Percentiles rank a stretch among this genome's conserved stretches.
These are phyloP conservation scores for Umimayanthus kanabou DNA, from an alignment of 92 coral and sea anemone genomes.

Conservation along the genomic window DNA sequence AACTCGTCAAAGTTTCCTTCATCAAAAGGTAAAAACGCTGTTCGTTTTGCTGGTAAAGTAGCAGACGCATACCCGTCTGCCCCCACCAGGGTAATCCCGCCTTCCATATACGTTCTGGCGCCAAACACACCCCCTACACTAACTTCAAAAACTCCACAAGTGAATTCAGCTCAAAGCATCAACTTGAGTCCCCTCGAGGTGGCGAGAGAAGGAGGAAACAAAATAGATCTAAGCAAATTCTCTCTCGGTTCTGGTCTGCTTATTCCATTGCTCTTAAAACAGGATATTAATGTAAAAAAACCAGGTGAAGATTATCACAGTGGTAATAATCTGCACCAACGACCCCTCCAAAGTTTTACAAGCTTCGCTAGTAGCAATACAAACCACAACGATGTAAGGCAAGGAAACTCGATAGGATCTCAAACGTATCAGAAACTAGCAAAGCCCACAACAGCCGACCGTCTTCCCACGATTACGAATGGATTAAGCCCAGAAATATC, in stretches of 20 bases:
- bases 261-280: constrained; percentile 18
- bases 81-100: neutral
- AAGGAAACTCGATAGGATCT: neutral
- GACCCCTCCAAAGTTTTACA: neutral
- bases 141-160: neutral
- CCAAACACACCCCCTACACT: neutral
- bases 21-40: neutral
- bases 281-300: neutral
- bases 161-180: neutral
- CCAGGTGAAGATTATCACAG: neutral
- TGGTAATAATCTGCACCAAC: neutral
- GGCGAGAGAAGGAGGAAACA: neutral
- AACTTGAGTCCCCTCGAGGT: neutral
- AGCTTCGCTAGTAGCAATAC: neutral
- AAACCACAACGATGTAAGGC: too few species aligned
- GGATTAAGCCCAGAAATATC: neutral
- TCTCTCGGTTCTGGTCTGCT: constrained; percentile 12
- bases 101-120: neutral
- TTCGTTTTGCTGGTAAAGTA: neutral
- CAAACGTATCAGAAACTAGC: neutral
- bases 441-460: neutral
- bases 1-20: neutral
- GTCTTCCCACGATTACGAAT: neutral
- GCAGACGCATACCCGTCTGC: neutral
- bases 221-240: neutral